These are phyloP conservation scores for Dynastes hyllus DNA, from an alignment of 2,888 invertebrate genomes.

Conservation along the genomic window DNA sequence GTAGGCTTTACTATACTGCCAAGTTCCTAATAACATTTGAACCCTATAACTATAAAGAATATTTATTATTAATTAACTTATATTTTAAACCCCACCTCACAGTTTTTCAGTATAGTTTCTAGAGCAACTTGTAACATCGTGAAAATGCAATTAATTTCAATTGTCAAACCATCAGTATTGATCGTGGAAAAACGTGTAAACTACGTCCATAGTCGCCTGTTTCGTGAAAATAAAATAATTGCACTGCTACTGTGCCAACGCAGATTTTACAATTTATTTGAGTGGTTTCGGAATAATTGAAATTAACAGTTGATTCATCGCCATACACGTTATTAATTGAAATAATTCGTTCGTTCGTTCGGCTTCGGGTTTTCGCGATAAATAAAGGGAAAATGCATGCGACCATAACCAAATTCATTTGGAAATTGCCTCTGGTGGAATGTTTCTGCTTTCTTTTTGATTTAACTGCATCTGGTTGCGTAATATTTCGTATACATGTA, in stretches of 20 bases:
- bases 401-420: background rate
- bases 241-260: background rate
- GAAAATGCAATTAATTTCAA: conserved; percentile 3
- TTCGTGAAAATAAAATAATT: conserved; percentile 23
- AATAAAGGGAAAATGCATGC: background rate
- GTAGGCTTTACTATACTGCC: too few relatives aligned
- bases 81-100: too few relatives aligned
- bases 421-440: background rate
- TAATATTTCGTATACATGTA: background rate
- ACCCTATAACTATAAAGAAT: too few relatives aligned
- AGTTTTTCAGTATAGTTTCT: too few relatives aligned
- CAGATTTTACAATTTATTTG: conserved; percentile 23
- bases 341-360: conserved; percentile 9
- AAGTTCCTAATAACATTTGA: too few relatives aligned
- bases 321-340: conserved; percentile 26
- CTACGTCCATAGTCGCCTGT: background rate
- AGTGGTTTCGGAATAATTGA: conserved; percentile 33
- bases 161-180: background rate
- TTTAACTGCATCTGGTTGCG: background rate
- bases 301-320: conserved; percentile 33
- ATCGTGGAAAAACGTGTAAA: background rate
- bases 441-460: background rate
- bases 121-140: background rate
- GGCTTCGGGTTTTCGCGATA: background rate
- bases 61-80: too few relatives aligned